phyloP scores from a whole-genome alignment of 2,113 vertebrate genomes.

The Rattus rattus region DNA sequence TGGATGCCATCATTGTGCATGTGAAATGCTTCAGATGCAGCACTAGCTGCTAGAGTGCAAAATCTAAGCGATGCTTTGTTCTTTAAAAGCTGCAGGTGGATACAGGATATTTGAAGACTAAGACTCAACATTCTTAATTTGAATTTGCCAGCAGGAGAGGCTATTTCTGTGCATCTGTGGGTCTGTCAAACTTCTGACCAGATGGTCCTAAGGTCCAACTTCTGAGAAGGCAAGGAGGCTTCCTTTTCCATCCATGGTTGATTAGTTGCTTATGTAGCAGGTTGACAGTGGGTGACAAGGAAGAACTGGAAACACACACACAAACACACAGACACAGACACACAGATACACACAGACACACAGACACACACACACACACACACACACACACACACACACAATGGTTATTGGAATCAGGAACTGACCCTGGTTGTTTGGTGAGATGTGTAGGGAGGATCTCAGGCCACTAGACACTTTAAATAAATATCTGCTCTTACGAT shows the following conservation, averaged over 20 bases:
- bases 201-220: conserved; percentile 38
- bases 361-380: too few relatives aligned
- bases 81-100: neutral
- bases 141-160: neutral
- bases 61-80: neutral
- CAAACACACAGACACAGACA: too few relatives aligned
- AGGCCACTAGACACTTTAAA: too few relatives aligned
- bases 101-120: neutral
- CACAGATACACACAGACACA: too few relatives aligned
- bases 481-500: neutral
- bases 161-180: conserved; percentile 38
- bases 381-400: neutral
- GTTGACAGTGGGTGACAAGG: neutral
- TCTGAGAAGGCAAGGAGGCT: neutral
- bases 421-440: neutral
- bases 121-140: too few relatives aligned
- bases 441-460: neutral
- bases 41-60: too few relatives aligned
- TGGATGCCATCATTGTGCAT: neutral
- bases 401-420: neutral
- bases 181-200: conserved; percentile 58
- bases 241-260: neutral
- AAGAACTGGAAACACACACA: neutral
- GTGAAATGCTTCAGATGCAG: neutral
- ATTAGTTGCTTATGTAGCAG: too few relatives aligned